phyloP scores from a whole-genome alignment of 2,888 invertebrate genomes.

The Maniola hyperantus region DNA sequence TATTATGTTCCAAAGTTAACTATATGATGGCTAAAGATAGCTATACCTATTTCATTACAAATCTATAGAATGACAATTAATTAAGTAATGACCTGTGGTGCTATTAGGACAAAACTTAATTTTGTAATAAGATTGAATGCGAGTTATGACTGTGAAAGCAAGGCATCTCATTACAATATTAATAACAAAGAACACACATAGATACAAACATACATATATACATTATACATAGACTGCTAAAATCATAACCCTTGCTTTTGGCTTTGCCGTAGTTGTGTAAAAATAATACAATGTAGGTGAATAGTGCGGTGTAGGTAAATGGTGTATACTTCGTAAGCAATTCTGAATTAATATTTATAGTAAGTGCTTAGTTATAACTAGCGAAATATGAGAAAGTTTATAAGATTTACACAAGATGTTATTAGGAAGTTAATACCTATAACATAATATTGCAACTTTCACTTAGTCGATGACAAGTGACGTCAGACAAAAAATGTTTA shows the following conservation, averaged over 20 bases:
- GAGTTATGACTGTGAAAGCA: not conserved
- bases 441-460: conserved; percentile 11
- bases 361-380: no score
- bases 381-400: conserved; percentile 7
- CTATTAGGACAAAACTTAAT: not conserved
- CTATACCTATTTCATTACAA: not conserved
- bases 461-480: conserved; percentile 9
- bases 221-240: no score
- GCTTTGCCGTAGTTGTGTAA: no score
- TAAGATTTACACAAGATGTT: conserved; percentile 7
- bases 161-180: not conserved
- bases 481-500: conserved; percentile 1
- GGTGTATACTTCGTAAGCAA: not conserved
- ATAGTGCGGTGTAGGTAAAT: not conserved
- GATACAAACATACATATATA: no score
- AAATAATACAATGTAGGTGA: no score
- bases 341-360: not conserved
- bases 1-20: conserved; percentile 13
- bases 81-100: not conserved
- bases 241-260: no score
- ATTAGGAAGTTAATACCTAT: not conserved
- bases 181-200: no score
- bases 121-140: not conserved
- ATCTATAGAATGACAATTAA: conserved; percentile 6
- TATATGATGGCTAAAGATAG: not conserved